Conservation (phyloP, 2,797 vertebrate genomes). For the Melanotaenia boesemani region DNA sequence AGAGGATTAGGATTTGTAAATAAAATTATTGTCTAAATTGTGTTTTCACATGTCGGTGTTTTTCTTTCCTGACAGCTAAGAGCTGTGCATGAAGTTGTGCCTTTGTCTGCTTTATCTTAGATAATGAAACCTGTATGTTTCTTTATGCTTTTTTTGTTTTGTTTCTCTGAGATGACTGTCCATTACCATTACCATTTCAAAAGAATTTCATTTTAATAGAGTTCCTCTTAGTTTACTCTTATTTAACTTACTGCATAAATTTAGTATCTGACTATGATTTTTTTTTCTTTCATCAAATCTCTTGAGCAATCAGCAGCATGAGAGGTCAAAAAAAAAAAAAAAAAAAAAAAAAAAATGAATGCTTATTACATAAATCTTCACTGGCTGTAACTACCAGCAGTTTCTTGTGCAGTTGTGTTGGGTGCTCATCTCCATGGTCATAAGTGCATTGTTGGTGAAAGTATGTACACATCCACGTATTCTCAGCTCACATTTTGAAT, state of each 20-base stretch:
- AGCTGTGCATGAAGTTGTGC: slow-evolving; percentile 71
- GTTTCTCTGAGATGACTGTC: slow-evolving; percentile 77
- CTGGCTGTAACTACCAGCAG: slow-evolving; percentile 48
- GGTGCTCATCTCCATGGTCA: slow-evolving; percentile 81
- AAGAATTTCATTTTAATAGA: slow-evolving; percentile 28
- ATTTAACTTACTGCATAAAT: slow-evolving; percentile 77
- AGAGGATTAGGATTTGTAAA: slow-evolving; percentile 85
- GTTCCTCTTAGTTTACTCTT: slow-evolving; percentile 37
- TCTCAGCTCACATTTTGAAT: slow-evolving; percentile 74
- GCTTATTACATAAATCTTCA: slow-evolving; percentile 30
- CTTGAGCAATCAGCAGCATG: slow-evolving; percentile 72
- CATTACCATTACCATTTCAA: slow-evolving; percentile 76
- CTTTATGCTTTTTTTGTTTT: slow-evolving; percentile 7
- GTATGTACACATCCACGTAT: slow-evolving; percentile 75
- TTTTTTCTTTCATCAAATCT: slow-evolving; percentile 60
- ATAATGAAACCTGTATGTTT: slow-evolving; percentile 44
- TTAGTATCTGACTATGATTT: slow-evolving; percentile 55
- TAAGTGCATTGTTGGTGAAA: slow-evolving; percentile 73
- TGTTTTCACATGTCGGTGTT: slow-evolving; percentile 83
- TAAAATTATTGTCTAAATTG: slow-evolving; percentile 86
- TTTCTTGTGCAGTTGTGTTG: slow-evolving; percentile 71
- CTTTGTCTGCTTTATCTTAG: slow-evolving; percentile 40
- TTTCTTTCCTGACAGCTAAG: slow-evolving; percentile 78
- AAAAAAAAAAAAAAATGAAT: neutral
- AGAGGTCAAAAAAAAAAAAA: slow-evolving; percentile 50